Base-by-base conservation (phyloP, 35 echinoderm and acorn worm species). In the Diadema setosum region DNA sequence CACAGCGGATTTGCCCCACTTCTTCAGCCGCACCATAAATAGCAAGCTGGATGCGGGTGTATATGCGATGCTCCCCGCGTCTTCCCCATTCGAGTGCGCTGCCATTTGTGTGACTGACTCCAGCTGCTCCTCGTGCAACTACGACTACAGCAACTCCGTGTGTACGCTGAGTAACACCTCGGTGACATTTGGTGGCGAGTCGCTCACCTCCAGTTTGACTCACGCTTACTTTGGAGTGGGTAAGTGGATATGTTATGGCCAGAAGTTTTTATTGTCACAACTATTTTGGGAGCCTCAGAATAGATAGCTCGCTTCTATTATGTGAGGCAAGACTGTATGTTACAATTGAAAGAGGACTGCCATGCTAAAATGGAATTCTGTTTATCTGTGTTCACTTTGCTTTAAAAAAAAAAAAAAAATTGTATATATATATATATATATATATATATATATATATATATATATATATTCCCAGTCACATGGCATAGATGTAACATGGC, bases 211-310 rank as follows among this genome's bases (percentile, higher is more conserved):
- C 1, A 40, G 43, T 20, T 36, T 20, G 3, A 36, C 7, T 11
- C 58, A 31, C 27, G 75, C 83, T 63, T 95, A 91, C 43, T 95
- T 88, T 63, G 89, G 91, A 83, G 44, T 94, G 33, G 89, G 93
- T 95, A 87, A 41, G 45, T 90, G 14, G 15, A 40, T 31, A 3
- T 36, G 34, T 70, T 29, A 70, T n/a, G n/a, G n/a, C n/a, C n/a
- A n/a, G n/a, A n/a, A n/a, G n/a, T n/a, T n/a, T n/a, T n/a, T n/a
- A n/a, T n/a, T n/a, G n/a, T n/a, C n/a, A n/a, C n/a, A n/a, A n/a
- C n/a, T n/a, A n/a, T n/a, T n/a, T n/a, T n/a, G n/a, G n/a, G n/a
- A n/a, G n/a, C n/a, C n/a, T n/a, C n/a, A n/a, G n/a, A n/a, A n/a
- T n/a, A n/a, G n/a, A n/a, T n/a, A n/a, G n/a, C n/a, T n/a, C n/a